These are phyloP conservation scores for Paracanthobrama guichenoti DNA, from an alignment of 2,113 vertebrate species.

Conservation along the genomic window DNA sequence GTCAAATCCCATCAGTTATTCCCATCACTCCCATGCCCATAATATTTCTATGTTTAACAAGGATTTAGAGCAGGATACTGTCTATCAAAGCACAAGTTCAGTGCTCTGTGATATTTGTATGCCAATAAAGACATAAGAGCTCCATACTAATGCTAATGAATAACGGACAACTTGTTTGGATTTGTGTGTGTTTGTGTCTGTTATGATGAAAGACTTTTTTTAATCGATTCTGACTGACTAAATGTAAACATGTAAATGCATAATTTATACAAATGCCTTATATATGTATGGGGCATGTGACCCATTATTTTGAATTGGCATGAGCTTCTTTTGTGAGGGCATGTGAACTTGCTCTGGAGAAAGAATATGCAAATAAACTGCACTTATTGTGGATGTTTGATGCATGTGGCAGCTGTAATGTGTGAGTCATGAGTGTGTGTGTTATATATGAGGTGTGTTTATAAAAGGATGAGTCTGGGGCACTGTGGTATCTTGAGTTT, in stretches of 20 bases:
- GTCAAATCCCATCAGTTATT: conserved; percentile 86
- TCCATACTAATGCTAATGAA: not conserved
- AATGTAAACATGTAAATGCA: too few relatives aligned
- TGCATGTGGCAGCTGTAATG: not conserved
- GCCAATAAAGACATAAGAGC: not conserved
- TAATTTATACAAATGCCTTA: too few relatives aligned
- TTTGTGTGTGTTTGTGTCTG: too few relatives aligned
- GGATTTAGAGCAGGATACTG: not conserved
- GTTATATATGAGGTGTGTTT: conserved; percentile 5
- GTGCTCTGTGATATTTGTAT: not conserved
- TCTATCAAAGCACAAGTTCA: not conserved
- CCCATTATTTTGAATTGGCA: not conserved
- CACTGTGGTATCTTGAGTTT: conserved; percentile 52
- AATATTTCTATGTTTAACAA: conserved; percentile 66
- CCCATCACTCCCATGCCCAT: conserved; percentile 77
- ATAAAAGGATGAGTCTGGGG: conserved; percentile 40
- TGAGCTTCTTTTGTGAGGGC: not conserved
- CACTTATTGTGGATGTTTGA: not conserved
- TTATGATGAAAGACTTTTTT: too few relatives aligned
- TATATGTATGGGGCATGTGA: not conserved
- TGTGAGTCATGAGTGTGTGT: not conserved
- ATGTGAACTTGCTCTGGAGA: not conserved
- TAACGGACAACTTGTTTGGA: not conserved
- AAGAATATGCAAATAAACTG: not conserved
- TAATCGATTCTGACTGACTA: too few relatives aligned